Evolutionary conservation across 2,888 invertebrate species (phyloP), one percentile per base, ranked within the genome.

Genomic region (Electrophaes corylata): DNA sequence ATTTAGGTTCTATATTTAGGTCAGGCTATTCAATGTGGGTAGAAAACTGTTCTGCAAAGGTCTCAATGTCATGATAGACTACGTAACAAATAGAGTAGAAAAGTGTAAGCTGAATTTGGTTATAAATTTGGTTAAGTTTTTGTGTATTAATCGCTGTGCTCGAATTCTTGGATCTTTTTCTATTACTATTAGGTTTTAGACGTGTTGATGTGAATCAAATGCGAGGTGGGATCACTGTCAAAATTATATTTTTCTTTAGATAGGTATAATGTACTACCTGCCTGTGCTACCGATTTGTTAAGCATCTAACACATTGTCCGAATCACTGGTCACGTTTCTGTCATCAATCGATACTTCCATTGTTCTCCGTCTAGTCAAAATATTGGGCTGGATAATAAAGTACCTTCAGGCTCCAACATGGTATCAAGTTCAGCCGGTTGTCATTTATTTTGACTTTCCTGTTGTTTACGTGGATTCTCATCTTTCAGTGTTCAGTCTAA

Each of bases 1-100:
- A 76, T 79, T 79, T 73, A n/a, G 77, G 79, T 64, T 76, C 78
- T 84, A 82, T 73, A 76, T 82, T 75, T 81, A 76, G 68, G 68
- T 65, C 44, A 59, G 59, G 64, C 57, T 61, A 60, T 62, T 57
- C 58, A 47, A 58, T 51, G 72, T 71, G 66, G 71, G 70, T 53
- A 62, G 60, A 59, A 65, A 67, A 58, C 43, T 61, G 48, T 53
- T 55, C 67, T 64, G 60, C 66, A 64, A 66, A 46, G 49, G 62
- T 61, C 51, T 59, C 53, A 64, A 56, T 67, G 39, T 18, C 44
- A 40, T n/a, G 14, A 18, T 45, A 12, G 20, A n/a, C 12, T 5
- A 41, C n/a, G 12, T 3, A 16, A 31, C 26, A 4, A 26, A 23
- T 4, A 23, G 6, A 41, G n/a, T 4, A 23, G 6, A 41, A 14